Percentiles rank a stretch among this genome's conserved stretches.
Conservation (phyloP, 2,797 vertebrate species). For the Eptatretus atami region DNA sequence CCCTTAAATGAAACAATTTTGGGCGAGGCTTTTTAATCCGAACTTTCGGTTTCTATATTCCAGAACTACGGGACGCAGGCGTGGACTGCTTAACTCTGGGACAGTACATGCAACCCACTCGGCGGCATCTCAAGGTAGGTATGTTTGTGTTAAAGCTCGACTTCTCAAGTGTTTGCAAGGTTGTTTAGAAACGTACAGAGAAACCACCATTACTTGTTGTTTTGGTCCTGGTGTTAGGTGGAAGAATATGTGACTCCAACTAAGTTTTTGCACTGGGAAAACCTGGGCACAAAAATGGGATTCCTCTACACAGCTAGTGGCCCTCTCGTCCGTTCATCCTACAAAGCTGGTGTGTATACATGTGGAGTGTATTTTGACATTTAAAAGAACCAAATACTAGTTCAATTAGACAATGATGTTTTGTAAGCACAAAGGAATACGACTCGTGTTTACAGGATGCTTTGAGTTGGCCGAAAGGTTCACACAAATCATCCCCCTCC, state of each 20-base stretch:
- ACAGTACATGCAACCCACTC: conserved; percentile 96
- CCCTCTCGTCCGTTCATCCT: conserved; percentile 80
- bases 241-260: conserved; percentile 75
- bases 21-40: too few species aligned
- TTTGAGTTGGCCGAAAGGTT: too few species aligned
- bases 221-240: conserved; percentile 23
- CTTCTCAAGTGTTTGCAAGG: too few species aligned
- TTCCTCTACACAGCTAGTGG: conserved; percentile 78
- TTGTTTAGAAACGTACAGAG: too few species aligned
- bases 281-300: conserved; percentile 54
- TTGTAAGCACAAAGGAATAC: too few species aligned
- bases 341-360: conserved; percentile 56
- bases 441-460: too few species aligned
- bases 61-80: conserved; percentile 39
- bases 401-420: too few species aligned
- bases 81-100: conserved; percentile 82
- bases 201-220: neutral
- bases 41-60: conserved; percentile 8
- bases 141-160: neutral
- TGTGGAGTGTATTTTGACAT: too few species aligned
- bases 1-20: too few species aligned
- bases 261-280: conserved; percentile 71
- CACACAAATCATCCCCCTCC: too few species aligned
- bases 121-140: conserved; percentile 61
- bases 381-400: too few species aligned